Conservation (phyloP, 2,797 vertebrate species). For the Tenualosa ilisha region DNA sequence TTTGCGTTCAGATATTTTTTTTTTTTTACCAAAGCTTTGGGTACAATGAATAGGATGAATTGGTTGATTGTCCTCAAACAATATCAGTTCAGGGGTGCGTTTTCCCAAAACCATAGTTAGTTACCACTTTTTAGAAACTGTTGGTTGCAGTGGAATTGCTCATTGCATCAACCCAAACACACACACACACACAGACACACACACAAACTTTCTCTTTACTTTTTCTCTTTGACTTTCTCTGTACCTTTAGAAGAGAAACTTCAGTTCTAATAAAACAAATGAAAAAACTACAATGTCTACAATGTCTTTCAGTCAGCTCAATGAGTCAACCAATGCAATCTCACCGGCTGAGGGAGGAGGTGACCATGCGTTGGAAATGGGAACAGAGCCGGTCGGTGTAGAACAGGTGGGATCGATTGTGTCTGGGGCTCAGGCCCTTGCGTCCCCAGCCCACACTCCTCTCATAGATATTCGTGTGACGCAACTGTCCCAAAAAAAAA, state of each 20-base stretch:
- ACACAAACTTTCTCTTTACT: background rate
- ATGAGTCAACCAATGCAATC: background rate
- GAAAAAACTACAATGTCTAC: too few species aligned
- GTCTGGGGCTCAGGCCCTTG: conserved; percentile 63
- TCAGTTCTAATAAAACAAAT: too few species aligned
- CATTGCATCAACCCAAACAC: too few species aligned
- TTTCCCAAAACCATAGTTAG: too few species aligned
- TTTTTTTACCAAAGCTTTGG: background rate
- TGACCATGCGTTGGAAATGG: conserved; percentile 65
- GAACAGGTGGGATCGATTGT: conserved; percentile 66
- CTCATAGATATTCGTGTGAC: conserved; percentile 71
- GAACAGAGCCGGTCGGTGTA: conserved; percentile 63
- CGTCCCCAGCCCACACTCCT: conserved; percentile 65
- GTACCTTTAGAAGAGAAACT: too few species aligned
- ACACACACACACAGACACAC: background rate
- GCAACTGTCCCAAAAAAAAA: conserved; percentile 56
- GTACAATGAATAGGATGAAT: background rate
- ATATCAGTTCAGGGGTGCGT: background rate
- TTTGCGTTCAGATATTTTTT: background rate
- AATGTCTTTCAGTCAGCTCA: background rate
- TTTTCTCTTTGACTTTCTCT: background rate
- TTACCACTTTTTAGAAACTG: too few species aligned
- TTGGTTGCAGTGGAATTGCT: too few species aligned
- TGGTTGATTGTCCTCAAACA: background rate
- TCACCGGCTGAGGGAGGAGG: conserved; percentile 61